Evolutionary conservation across 2,113 vertebrate genomes (phyloP), one percentile per base, ranked within the genome.

Genomic region (Leptobrachium leishanense): DNA sequence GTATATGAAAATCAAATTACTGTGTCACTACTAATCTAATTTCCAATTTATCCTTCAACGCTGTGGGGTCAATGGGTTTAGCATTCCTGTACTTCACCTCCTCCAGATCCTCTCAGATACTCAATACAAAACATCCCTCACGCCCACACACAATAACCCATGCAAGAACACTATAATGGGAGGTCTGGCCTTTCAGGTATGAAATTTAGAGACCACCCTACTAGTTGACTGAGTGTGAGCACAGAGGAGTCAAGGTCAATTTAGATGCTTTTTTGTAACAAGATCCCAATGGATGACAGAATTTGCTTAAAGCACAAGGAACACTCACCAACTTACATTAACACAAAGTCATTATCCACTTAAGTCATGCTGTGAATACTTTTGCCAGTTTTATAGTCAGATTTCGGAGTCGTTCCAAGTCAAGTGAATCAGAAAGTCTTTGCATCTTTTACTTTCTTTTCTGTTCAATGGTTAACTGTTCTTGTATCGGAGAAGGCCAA

Each of bases 151-250:
- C 68, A 84, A 86, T 72, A 85, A 84, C 86, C 75, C 86, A 89
- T 85, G 82, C 71, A n/a, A 86, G 84, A 90, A 77, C 50, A 75
- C 65, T 85, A 68, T 86, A 88, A 86, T 88, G 90, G 88, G 90
- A 89, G 90, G 91, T 87, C 90, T 89, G 88, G 84, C 88, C 86
- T 89, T 86, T 92, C 89, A 92, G 92, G 90, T 92, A 91, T 90
- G 90, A 92, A 89, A 91, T 85, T 89, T 84, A 55, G 87, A 93
- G 95, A 96, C 96, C 95, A 97, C 95, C 95, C 94, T 90, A 96
- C 89, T 91, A 87, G 94, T 92, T 85, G 86, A 87, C 89, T 91
- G 89, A 90, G 85, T 81, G 79, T 83, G 87, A 91, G 86, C 89
- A 91, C 88, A 91, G 88, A 92, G 86, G 88, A 92, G 86, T 88